Base-by-base conservation (phyloP, 2,888 invertebrate species). In the Platycheirus albimanus region DNA sequence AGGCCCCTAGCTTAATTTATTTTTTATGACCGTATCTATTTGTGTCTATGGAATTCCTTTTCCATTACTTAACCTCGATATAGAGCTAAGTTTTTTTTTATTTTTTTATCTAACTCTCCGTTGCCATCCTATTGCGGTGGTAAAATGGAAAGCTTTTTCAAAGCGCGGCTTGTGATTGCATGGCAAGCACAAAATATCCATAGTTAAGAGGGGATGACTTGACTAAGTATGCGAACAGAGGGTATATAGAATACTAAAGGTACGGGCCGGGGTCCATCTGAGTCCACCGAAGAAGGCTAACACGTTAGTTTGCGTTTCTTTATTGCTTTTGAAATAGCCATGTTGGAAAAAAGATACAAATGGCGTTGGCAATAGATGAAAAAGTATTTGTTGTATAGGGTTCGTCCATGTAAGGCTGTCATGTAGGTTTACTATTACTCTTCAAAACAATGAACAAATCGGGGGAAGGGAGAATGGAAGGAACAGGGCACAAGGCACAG, bases 21-120 rank as follows among this genome's bases (percentile, higher is more conserved):
- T 33, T 61, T 58, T 47, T 43, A 67, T 47, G 38, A 13, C 17
- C 58, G 45, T 54, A 30, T 52, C 52, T 66, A 30, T n/a, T n/a
- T 66, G 47, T 66, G 52, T 66, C 71, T 77, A 56, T 67, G 78
- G 67, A 83, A 83, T 83, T 83, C 83, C 83, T 83, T 83, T 83
- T 78, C 78, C 56, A 83, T 83, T 83, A 83, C 83, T 83, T 83
- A 83, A 78, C 83, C 83, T 74, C 83, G 69, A 78, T 83, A 74
- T 38, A 66, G 66, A 52, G 67, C 38, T 54, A 43, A 41, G 33
- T 78, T 67, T 63, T 71, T 61, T 49, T 71, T 70, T 47, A 30
- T 36, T 13, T 20, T 61, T 67, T 24, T 78, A 71, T 75, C 66
- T 85, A 74, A 70, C 70, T 66, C 64, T 77, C 71, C n/a, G n/a